These are phyloP conservation scores for Nomada hirtipes DNA, from an alignment of 2,888 invertebrate species.

Conservation along the genomic window DNA sequence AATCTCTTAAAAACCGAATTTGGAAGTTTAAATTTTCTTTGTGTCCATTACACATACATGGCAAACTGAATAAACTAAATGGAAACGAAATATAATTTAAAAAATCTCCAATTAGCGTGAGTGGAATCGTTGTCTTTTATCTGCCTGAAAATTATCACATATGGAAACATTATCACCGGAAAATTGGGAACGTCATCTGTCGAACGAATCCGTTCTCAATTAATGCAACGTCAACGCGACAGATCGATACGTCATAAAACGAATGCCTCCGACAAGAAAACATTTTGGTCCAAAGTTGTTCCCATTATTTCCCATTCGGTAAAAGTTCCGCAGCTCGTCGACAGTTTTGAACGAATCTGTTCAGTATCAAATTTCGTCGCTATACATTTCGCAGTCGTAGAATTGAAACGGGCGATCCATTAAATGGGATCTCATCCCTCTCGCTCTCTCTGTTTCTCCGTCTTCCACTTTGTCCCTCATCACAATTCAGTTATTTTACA, in stretches of 20 bases:
- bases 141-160: conserved; percentile 4
- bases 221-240: conserved; percentile 17
- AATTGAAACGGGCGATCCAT: conserved; percentile 24
- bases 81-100: neutral
- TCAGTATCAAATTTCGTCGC: conserved; percentile 39
- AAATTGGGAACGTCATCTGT: conserved; percentile 28
- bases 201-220: conserved; percentile 24
- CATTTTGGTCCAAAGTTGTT: conserved; percentile 32
- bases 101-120: conserved; percentile 19
- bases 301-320: conserved; percentile 6
- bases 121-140: no score
- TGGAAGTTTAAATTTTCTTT: no score
- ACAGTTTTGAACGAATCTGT: conserved; percentile 22
- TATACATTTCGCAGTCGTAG: conserved; percentile 6
- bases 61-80: neutral
- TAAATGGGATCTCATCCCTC: conserved; percentile 10
- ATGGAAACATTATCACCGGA: conserved; percentile 25
- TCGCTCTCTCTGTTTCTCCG: neutral
- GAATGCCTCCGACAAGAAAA: neutral
- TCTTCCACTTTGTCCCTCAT: neutral
- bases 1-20: no score
- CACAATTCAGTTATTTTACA: conserved; percentile 30
- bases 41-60: no score
- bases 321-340: conserved; percentile 20
- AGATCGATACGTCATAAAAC: conserved; percentile 26